These are phyloP conservation scores for Heliconius aoede DNA, from an alignment of 2,888 invertebrate genomes.

Conservation along the genomic window DNA sequence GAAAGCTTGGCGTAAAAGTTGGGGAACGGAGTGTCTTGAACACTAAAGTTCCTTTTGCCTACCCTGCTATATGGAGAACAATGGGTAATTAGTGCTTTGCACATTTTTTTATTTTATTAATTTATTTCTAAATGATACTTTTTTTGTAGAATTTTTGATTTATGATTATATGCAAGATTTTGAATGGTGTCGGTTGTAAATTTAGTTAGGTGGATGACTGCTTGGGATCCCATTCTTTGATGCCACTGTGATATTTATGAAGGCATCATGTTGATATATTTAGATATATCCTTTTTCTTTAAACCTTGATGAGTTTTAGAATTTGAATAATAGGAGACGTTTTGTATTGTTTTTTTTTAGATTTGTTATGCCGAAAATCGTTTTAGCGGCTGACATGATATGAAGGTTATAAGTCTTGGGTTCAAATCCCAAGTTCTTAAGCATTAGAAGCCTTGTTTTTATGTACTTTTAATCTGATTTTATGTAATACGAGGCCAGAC, in stretches of 20 bases:
- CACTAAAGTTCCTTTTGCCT: no score
- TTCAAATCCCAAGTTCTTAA: not conserved
- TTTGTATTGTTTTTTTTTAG: slow-evolving; percentile 52
- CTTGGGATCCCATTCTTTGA: slow-evolving; percentile 54
- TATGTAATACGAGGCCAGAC: not conserved
- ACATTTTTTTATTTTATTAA: slow-evolving; percentile 51
- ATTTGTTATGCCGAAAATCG: slow-evolving; percentile 40
- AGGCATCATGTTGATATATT: slow-evolving; percentile 56
- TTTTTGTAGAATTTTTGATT: slow-evolving; percentile 58
- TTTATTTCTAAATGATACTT: slow-evolving; percentile 41
- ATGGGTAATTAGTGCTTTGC: slow-evolving; percentile 65
- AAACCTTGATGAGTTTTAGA: slow-evolving; percentile 60
- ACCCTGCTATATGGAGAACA: slow-evolving; percentile 43
- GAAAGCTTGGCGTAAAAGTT: no score
- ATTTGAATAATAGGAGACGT: slow-evolving; percentile 47
- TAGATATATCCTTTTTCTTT: slow-evolving; percentile 51
- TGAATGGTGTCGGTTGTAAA: slow-evolving; percentile 57
- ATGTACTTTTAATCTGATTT: not conserved
- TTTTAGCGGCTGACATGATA: slow-evolving; percentile 28
- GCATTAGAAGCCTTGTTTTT: not conserved
- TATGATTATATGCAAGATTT: slow-evolving; percentile 59
- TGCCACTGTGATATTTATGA: slow-evolving; percentile 62
- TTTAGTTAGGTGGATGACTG: slow-evolving; percentile 53
- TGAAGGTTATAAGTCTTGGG: not conserved
- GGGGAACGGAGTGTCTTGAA: no score